Evolutionary conservation across 2,888 invertebrate species (phyloP).

Genomic region (Galerucella pusilla): DNA sequence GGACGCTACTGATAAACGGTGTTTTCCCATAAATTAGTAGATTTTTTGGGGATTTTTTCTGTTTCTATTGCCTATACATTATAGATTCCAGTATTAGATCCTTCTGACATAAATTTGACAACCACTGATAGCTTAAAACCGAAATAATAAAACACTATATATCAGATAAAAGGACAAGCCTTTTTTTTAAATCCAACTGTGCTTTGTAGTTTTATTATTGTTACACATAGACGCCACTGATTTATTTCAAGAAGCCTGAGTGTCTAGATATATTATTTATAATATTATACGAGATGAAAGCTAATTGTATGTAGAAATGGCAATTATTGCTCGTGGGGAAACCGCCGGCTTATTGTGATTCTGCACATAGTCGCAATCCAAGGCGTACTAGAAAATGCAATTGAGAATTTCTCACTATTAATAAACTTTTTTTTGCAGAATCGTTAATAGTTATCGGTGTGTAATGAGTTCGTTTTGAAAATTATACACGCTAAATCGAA

Average conservation of each 20-base stretch:
- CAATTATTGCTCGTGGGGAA: background rate
- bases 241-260: background rate
- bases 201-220: background rate
- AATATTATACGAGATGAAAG: background rate
- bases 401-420: background rate
- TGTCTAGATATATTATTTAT: background rate
- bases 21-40: no score
- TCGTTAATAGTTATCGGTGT: background rate
- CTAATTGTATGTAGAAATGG: conserved; percentile 3
- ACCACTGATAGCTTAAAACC: no score
- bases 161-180: no score
- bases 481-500: no score
- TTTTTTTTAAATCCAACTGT: no score
- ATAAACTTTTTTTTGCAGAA: conserved; percentile 1
- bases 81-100: no score
- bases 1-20: no score
- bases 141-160: no score
- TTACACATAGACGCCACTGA: background rate
- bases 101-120: no score
- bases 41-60: no score
- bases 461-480: background rate
- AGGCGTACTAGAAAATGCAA: conserved; percentile 1
- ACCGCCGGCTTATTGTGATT: background rate
- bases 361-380: background rate
- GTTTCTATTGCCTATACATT: no score